Evolutionary conservation across 2,797 vertebrate species (phyloP).

Genomic region (Acanthurus leucopareius): DNA sequence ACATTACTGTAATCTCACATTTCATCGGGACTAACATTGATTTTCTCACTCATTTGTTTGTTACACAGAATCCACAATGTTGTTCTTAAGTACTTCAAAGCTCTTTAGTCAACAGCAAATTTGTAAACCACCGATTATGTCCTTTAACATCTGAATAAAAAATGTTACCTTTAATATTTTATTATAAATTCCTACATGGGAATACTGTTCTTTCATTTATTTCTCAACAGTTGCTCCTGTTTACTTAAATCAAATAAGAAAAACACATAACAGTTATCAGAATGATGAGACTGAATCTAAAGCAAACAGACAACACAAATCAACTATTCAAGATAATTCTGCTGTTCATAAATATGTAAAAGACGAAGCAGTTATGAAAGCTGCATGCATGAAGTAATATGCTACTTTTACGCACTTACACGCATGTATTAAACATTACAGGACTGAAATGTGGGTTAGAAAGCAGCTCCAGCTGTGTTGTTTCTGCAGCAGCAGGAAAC

Average conservation of each 20-base stretch:
- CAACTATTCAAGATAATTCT: too few species aligned
- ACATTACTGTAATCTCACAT: background rate
- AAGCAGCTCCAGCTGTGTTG: slow-evolving; percentile 18
- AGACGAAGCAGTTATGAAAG: too few species aligned
- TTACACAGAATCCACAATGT: background rate
- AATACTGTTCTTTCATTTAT: background rate
- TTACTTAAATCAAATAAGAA: background rate
- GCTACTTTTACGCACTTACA: too few species aligned
- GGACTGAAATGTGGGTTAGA: slow-evolving; percentile 22
- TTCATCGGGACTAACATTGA: background rate
- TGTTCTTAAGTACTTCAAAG: background rate
- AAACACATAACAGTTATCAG: too few species aligned
- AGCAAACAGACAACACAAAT: too few species aligned
- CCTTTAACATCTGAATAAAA: background rate
- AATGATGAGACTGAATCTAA: too few species aligned
- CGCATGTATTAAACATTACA: background rate
- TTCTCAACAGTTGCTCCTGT: background rate
- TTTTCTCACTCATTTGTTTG: background rate
- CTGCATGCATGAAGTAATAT: too few species aligned
- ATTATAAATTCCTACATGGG: too few species aligned
- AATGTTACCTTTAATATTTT: background rate
- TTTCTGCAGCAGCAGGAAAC: slow-evolving; percentile 32
- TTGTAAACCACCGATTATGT: background rate
- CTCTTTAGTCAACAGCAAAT: background rate
- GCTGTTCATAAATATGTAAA: too few species aligned